A percentile compares a stretch with the other conserved stretches of the same genome.
These are phyloP conservation scores for Spea hammondii DNA, from an alignment of 2,797 vertebrate species.

Conservation along the genomic window DNA sequence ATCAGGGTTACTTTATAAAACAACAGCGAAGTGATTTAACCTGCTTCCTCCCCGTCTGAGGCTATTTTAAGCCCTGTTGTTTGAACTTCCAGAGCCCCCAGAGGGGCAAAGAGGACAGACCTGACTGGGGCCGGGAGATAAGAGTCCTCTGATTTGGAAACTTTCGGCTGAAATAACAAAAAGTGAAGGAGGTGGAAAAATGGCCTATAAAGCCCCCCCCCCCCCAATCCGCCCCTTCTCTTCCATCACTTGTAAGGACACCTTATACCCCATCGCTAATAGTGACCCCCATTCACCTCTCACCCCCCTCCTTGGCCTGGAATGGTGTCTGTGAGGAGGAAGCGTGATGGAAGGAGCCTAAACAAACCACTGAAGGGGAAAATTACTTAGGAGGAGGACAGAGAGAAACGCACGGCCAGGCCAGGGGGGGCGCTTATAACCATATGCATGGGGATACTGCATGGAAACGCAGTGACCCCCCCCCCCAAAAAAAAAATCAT, in stretches of 20 bases:
- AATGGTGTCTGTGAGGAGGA: conserved; percentile 16
- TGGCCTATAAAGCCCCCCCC: neutral
- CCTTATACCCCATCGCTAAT: conserved; percentile 41
- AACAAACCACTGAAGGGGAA: conserved; percentile 37
- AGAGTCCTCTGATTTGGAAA: conserved; percentile 45
- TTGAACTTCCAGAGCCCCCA: conserved; percentile 43
- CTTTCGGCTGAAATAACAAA: conserved; percentile 50
- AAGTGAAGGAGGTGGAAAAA: conserved; percentile 41
- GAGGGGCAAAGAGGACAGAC: conserved; percentile 23
- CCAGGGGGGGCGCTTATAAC: too few relatives aligned
- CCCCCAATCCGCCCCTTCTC: neutral
- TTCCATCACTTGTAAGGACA: conserved; percentile 38
- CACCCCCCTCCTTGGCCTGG: conserved; percentile 7
- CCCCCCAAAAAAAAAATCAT: too few relatives aligned
- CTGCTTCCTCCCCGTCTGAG: conserved; percentile 42
- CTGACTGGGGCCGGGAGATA: conserved; percentile 36
- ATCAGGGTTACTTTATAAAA: conserved; percentile 46
- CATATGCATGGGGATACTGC: too few relatives aligned
- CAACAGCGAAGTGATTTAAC: conserved; percentile 29
- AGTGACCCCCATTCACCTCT: conserved; percentile 36
- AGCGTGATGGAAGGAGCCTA: conserved; percentile 18
- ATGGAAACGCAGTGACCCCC: too few relatives aligned
- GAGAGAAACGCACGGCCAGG: neutral
- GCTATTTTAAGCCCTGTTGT: conserved; percentile 45
- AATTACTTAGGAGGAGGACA: conserved; percentile 7